Evolutionary conservation across 2,797 vertebrate species (phyloP).

Genomic region (Kryptolebias ocellatus): DNA sequence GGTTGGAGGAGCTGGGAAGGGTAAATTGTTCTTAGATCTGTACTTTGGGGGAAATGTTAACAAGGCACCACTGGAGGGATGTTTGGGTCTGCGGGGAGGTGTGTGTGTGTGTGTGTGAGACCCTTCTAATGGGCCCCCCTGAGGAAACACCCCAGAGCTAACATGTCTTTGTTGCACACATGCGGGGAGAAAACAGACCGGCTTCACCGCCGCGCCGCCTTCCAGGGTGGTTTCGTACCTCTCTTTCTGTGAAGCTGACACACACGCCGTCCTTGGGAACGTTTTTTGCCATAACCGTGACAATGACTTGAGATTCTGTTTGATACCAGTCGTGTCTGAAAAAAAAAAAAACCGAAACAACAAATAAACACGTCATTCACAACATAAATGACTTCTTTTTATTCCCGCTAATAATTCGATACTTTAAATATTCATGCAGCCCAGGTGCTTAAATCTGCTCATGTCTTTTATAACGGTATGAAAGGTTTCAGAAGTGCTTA

Average conservation of each 20-base stretch:
- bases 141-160: constrained; percentile 72
- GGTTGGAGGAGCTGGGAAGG: constrained; percentile 73
- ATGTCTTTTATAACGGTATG: not conserved
- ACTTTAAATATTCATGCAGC: not conserved
- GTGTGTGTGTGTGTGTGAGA: constrained; percentile 43
- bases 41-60: constrained; percentile 79
- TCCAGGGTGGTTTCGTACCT: constrained; percentile 79
- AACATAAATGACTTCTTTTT: not conserved
- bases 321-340: constrained; percentile 96
- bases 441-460: not conserved
- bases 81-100: constrained; percentile 69
- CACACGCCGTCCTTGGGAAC: constrained; percentile 87
- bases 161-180: constrained; percentile 52
- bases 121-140: constrained; percentile 72
- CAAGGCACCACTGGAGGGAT: constrained; percentile 80
- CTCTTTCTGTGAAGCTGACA: constrained; percentile 87
- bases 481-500: not conserved
- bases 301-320: constrained; percentile 94
- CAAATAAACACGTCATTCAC: not conserved
- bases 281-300: constrained; percentile 94
- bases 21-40: constrained; percentile 80
- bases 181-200: constrained; percentile 11
- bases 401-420: not conserved
- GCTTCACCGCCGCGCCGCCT: constrained; percentile 17
- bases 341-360: not conserved